Conservation (phyloP, 2,888 invertebrate genomes). For the Mythimna vitellina region DNA sequence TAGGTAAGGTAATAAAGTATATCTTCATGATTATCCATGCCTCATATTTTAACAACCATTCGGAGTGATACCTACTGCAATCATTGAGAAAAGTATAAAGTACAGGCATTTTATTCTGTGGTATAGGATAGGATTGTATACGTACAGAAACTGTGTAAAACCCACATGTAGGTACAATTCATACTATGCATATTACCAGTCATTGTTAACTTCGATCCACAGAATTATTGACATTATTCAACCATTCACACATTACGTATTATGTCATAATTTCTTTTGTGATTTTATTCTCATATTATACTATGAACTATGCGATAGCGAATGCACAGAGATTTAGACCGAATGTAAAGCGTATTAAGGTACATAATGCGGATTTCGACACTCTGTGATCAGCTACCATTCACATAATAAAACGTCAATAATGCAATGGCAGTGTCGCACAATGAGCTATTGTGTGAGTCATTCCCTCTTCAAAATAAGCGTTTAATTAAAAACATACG, state of each 20-base stretch:
- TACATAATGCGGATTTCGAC: conserved; percentile 26
- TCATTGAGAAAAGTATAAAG: not conserved
- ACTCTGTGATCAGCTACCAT: conserved; percentile 60
- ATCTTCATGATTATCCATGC: too few species aligned
- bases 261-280: conserved; percentile 70
- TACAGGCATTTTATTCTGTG: too few species aligned
- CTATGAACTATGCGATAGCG: conserved; percentile 49
- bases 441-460: conserved; percentile 78
- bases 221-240: conserved; percentile 63
- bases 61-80: not conserved
- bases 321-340: conserved; percentile 18
- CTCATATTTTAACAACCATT: too few species aligned
- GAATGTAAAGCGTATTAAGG: conserved; percentile 9
- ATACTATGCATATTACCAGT: conserved; percentile 22
- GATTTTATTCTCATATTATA: conserved; percentile 55
- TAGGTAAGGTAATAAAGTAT: too few species aligned
- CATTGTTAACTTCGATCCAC: conserved; percentile 49
- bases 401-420: conserved; percentile 71
- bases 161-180: not conserved
- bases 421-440: conserved; percentile 74
- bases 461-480: conserved; percentile 76
- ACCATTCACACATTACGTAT: conserved; percentile 62
- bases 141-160: conserved; percentile 1
- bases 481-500: conserved; percentile 78
- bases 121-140: not conserved